A percentile compares a stretch with the other conserved stretches of the same genome.
Conservation (phyloP, 2,888 invertebrate genomes). For the Agrenia bidenticulata region DNA sequence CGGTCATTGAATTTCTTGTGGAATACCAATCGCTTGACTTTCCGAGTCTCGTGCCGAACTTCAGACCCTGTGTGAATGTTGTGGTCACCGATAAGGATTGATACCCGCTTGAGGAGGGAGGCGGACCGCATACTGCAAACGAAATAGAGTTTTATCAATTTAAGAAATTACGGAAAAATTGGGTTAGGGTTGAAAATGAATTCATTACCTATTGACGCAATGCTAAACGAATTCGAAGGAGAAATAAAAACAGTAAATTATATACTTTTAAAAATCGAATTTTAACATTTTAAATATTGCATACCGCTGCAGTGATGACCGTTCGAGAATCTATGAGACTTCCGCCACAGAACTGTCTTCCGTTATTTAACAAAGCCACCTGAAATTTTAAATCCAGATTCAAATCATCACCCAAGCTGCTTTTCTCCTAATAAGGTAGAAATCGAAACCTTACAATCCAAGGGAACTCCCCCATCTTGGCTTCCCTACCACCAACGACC, state of each 20-base stretch:
- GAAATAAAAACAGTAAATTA: no score
- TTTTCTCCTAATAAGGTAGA: no score
- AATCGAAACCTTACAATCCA: slow-evolving; percentile 59
- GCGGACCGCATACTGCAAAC: slow-evolving; percentile 67
- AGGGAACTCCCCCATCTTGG: slow-evolving; percentile 80
- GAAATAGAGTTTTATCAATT: neutral
- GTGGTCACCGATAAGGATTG: slow-evolving; percentile 68
- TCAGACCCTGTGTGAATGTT: slow-evolving; percentile 64
- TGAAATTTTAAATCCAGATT: slow-evolving; percentile 52
- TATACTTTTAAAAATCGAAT: neutral
- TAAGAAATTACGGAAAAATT: neutral
- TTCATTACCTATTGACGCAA: slow-evolving; percentile 64
- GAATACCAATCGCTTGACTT: slow-evolving; percentile 78
- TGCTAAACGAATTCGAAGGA: neutral
- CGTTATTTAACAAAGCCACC: slow-evolving; percentile 77
- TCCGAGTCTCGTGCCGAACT: slow-evolving; percentile 56
- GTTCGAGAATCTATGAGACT: slow-evolving; percentile 25
- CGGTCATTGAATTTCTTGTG: slow-evolving; percentile 78
- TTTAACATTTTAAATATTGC: slow-evolving; percentile 8
- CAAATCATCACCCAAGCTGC: no score
- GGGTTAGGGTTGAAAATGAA: neutral
- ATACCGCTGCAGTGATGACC: slow-evolving; percentile 32
- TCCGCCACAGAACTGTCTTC: slow-evolving; percentile 75
- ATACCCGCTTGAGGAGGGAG: slow-evolving; percentile 62
- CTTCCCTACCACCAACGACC: slow-evolving; percentile 81